phyloP scores from a whole-genome alignment of 2,888 invertebrate genomes.

The Philopedon plagiatum region DNA sequence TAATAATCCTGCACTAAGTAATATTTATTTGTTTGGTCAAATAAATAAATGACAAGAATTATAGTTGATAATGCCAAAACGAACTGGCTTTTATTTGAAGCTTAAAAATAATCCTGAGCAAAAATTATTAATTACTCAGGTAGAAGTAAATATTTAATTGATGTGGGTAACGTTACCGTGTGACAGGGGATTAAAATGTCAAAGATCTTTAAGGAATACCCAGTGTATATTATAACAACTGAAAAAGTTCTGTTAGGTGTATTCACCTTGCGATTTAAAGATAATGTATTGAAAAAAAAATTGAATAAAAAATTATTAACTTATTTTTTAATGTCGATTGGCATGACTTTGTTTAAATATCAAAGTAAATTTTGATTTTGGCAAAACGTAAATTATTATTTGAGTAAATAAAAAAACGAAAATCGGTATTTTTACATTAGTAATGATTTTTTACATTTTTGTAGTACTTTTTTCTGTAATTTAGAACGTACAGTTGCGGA shows the following conservation, averaged over 20 bases:
- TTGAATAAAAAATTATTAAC: background rate
- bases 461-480: too few species aligned
- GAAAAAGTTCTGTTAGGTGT: constrained; percentile 15
- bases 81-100: background rate
- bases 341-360: too few species aligned
- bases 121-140: constrained; percentile 21
- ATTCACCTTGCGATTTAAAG: constrained; percentile 1
- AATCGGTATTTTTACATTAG: too few species aligned
- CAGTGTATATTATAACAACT: background rate
- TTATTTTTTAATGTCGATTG: too few species aligned
- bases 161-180: constrained; percentile 18
- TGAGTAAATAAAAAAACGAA: too few species aligned
- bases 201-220: constrained; percentile 6
- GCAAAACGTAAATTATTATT: too few species aligned
- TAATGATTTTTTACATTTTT: too few species aligned
- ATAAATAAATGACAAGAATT: background rate
- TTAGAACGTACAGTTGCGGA: too few species aligned
- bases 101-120: constrained; percentile 15
- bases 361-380: too few species aligned
- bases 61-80: constrained; percentile 1
- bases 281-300: background rate
- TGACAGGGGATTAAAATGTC: constrained; percentile 35
- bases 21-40: constrained; percentile 1
- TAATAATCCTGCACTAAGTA: background rate
- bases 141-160: constrained; percentile 25